phyloP scores from a whole-genome alignment of 1,140 invertebrate genomes.

The Megalonaias nervosa region DNA sequence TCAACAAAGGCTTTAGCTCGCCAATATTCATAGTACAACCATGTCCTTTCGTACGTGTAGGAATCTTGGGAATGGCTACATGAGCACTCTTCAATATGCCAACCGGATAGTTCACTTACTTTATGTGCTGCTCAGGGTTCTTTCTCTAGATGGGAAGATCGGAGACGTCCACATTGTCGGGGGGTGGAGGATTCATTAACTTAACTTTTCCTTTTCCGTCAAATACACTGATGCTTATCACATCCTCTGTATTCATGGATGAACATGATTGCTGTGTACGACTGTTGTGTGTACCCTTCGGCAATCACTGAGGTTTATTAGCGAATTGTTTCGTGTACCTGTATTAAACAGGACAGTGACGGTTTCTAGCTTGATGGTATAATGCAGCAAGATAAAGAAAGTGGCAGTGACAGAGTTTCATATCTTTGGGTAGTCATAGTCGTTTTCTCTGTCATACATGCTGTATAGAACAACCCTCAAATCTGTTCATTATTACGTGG shows the following conservation, averaged over 20 bases:
- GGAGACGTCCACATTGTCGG: not conserved
- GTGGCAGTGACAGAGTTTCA: slow-evolving; percentile 33
- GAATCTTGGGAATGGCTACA: not conserved
- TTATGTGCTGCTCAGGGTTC: slow-evolving; percentile 3
- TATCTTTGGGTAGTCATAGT: slow-evolving; percentile 4
- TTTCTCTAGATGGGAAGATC: not conserved
- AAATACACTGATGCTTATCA: not conserved
- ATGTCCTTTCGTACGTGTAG: not conserved
- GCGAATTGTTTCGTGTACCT: slow-evolving; percentile 29
- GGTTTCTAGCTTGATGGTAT: slow-evolving; percentile 9
- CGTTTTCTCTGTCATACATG: slow-evolving; percentile 1
- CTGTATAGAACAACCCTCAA: slow-evolving; percentile 27
- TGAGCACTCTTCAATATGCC: not conserved
- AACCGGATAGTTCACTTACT: slow-evolving; percentile 3
- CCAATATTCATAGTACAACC: not conserved
- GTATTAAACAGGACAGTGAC: slow-evolving; percentile 33
- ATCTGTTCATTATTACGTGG: slow-evolving; percentile 35
- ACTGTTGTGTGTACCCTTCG: not conserved
- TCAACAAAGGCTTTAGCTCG: slow-evolving; percentile 2
- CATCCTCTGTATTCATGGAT: not conserved
- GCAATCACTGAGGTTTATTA: slow-evolving; percentile 12
- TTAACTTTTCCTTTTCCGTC: not conserved
- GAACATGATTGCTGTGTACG: not conserved
- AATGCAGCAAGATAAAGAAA: slow-evolving; percentile 42
- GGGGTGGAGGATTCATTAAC: not conserved